Evolutionary conservation across 2,888 invertebrate genomes (phyloP), one percentile per base, ranked within the genome.

Genomic region (Drosophila ustulata): DNA sequence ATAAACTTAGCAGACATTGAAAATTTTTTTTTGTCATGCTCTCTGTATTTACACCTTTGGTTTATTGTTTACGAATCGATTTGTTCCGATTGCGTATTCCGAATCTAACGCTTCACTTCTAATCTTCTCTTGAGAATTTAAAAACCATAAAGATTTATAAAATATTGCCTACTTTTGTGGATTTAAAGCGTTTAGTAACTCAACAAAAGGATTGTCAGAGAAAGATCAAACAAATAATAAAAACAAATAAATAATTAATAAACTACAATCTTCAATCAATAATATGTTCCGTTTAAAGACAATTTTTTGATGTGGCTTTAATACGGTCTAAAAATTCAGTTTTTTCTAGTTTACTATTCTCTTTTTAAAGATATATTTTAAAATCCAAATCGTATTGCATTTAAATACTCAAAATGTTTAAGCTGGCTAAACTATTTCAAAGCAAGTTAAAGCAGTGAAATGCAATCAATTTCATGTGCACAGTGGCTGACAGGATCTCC

Each of bases 381-480:
- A 18, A 18, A 32, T 32, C 3, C 9, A 9, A 9, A 32, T 3
- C 9, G 32, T 9, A 8, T 9, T 32, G 8, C 9, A 32, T 32
- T 32, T 8, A 32, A 32, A 9, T 3, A 0, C 32, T 3, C 3
- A 9, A 32, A 32, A 28, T 28, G 28, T 34, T 34, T 37, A 4
- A 1, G 2, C 4, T n/a, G 37, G 1, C n/a, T n/a, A 37, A 37
- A 0, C 11, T 4, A 13, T 0, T 18, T 18, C 8, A 30, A 18
- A 30, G 49, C 28, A 37, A n/a, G 2, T 37, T 37, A 18, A 30
- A 49, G 47, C 47, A 8, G 28, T 30, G n/a, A 66, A 51, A 41
- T 80, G 57, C 75, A 62, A 81, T 75, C 71, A 65, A 71, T 78
- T 81, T 59, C 43, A 45, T 11, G 30, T 11, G 30, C 41, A 28